These are phyloP conservation scores for Cossypha polioptera DNA, from an alignment of 2,797 vertebrate species.

Conservation along the genomic window DNA sequence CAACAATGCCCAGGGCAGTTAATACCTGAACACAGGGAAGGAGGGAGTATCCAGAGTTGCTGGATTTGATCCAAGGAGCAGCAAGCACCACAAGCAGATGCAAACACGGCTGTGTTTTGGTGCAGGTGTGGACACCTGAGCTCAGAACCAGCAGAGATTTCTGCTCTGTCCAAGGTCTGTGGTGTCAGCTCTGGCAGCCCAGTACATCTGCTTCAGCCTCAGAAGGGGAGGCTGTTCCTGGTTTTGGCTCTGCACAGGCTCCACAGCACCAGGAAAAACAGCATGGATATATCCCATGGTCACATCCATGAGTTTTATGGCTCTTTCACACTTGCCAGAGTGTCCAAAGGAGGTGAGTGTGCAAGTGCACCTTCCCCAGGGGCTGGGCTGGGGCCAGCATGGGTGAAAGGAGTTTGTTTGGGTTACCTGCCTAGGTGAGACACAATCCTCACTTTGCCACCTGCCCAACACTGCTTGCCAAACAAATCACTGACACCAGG, in stretches of 20 bases:
- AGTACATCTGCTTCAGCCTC: background rate
- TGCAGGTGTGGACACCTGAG: rapidly evolving
- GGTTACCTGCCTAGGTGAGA: background rate
- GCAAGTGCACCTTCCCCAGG: background rate
- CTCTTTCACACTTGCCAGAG: background rate
- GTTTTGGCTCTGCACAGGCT: background rate
- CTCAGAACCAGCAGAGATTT: background rate
- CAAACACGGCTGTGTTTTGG: background rate
- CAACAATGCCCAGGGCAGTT: rapidly evolving
- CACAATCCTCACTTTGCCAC: background rate
- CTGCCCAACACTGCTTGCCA: background rate
- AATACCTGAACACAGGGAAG: background rate
- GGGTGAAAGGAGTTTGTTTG: background rate
- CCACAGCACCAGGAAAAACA: background rate
- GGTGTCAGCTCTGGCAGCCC: background rate
- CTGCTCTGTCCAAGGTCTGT: background rate
- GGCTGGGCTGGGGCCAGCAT: background rate
- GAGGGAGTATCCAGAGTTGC: background rate
- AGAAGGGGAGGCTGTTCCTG: background rate
- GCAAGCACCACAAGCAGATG: background rate
- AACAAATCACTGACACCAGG: background rate
- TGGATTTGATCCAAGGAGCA: background rate
- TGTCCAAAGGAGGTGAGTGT: background rate
- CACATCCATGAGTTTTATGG: background rate
- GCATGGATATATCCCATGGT: rapidly evolving